Conservation (phyloP, 2,113 vertebrate genomes). For the Perca schrenkii region DNA sequence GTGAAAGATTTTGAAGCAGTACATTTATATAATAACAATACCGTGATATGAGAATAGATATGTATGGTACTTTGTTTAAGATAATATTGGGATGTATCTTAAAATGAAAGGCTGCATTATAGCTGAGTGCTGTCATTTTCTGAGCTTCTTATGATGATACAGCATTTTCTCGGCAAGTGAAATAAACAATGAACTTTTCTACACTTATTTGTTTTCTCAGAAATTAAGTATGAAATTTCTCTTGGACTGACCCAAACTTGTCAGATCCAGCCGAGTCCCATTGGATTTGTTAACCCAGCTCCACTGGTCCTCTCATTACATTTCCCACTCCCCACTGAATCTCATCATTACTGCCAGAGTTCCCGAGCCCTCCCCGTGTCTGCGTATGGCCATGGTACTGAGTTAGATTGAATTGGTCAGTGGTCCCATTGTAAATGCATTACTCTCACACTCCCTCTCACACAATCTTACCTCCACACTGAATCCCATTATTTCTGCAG, state of each 20-base stretch:
- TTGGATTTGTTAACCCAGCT: conserved; percentile 59
- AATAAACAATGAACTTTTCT: neutral
- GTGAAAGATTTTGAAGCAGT: neutral
- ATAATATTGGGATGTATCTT: conserved; percentile 12
- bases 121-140: neutral
- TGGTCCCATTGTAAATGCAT: conserved; percentile 84
- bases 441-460: conserved; percentile 74
- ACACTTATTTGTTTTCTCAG: neutral
- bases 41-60: neutral
- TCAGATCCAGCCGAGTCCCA: conserved; percentile 53
- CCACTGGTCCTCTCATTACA: conserved; percentile 74
- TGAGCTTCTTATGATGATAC: neutral
- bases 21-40: neutral
- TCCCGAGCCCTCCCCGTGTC: conserved; percentile 63
- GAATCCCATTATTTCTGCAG: conserved; percentile 72
- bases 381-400: conserved; percentile 62
- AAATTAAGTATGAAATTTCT: conserved; percentile 38
- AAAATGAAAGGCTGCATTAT: neutral
- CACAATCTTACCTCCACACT: conserved; percentile 70
- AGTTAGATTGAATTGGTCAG: conserved; percentile 82
- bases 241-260: conserved; percentile 43
- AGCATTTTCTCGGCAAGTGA: neutral
- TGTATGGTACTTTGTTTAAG: neutral
- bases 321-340: conserved; percentile 76
- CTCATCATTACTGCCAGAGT: conserved; percentile 79